Base-by-base conservation (phyloP, 2,888 invertebrate species). In the Didymodactylos carnosus region DNA sequence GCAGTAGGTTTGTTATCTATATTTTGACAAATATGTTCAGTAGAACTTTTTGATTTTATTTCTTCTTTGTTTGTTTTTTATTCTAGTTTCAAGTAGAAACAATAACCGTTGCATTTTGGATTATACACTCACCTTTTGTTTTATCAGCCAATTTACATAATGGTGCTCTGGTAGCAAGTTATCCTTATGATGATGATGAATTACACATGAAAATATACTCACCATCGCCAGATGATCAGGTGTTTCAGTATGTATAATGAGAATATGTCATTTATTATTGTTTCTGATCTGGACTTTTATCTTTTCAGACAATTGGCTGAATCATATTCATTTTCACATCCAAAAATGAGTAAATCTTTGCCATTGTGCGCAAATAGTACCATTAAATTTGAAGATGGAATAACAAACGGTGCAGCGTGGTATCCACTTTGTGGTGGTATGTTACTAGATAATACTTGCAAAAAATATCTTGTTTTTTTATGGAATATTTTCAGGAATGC, bases 371-470 rank as follows among this genome's bases (percentile, higher is more conserved):
- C 90, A 0, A 84, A 86, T 75, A 35, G 53, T 62, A 79, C 87
- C 8, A 93, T 94, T 79, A 86, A 84, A 35, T 98, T 98, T 80
- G 83, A 87, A 0, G 88, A 87, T 43, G 98, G 98, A 8, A 92
- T 94, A 75, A 92, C 92, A 0, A 98, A 98, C 81, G 98, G 98
- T 0, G 95, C 95, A 10, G 87, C 88, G 76, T 98, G 98, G 98
- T 97, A 95, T 81, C 86, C 84, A 23, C 35, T 73, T 19, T 70
- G 70, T 69, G 71, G 75, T 70, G 90, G 90, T 70, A 91, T 91
- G 91, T n/a, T n/a, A n/a, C n/a, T n/a, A n/a, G n/a, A n/a, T n/a
- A n/a, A n/a, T n/a, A n/a, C n/a, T n/a, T n/a, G n/a, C n/a, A n/a
- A n/a, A n/a, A n/a, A n/a, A n/a, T n/a, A n/a, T n/a, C n/a, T n/a